Base-by-base conservation (phyloP, 1,140 invertebrate genomes). In the Pseudomyrmex pallidus region DNA sequence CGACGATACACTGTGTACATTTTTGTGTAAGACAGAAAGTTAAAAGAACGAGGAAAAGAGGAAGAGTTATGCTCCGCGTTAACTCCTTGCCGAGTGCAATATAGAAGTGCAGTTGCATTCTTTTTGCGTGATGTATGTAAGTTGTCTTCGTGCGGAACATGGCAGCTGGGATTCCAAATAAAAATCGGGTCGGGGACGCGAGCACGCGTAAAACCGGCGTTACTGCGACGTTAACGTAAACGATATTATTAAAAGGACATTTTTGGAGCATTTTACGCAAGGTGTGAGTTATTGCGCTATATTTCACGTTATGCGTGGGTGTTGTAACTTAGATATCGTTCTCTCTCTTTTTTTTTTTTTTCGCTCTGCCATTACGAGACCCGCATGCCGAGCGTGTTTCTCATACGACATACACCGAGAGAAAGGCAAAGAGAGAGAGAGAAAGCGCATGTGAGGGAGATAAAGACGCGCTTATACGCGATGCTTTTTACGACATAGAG, bases 171-270 rank as follows among this genome's bases (percentile, higher is more conserved):
- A 80, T 78, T 46, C 68, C 74, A 68, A 78, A 72, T 70, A 59
- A 80, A 80, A 80, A 59, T 78, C 50, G 22, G 50, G 50, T 52
- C 66, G 64, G 35, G 35, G 35, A 59, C 20, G 20, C 50, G 50
- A 64, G 50, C 35, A 76, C 22, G 46, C 52, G 50, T 57, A 48
- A 80, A 72, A 70, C 44, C 12, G 20, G 46, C 35, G 76, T 48
- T 72, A 35, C 66, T 35, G 44, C 52, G 0, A 80, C 54, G 54
- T 72, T 72, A 72, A 59, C 54, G 66, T 35, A 59, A 72, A 80
- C 44, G 54, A 70, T 80, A 80, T 61, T 72, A 68, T 80, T 80
- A 80, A 80, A 70, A 80, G 54, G 20, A 70, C 64, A 46, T 80
- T 80, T 35, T 72, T 48, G 44, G 44, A 62, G n/a, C 54, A 48